Base-by-base conservation (phyloP, 1,140 invertebrate genomes). In the Xylocopa sonorina region DNA sequence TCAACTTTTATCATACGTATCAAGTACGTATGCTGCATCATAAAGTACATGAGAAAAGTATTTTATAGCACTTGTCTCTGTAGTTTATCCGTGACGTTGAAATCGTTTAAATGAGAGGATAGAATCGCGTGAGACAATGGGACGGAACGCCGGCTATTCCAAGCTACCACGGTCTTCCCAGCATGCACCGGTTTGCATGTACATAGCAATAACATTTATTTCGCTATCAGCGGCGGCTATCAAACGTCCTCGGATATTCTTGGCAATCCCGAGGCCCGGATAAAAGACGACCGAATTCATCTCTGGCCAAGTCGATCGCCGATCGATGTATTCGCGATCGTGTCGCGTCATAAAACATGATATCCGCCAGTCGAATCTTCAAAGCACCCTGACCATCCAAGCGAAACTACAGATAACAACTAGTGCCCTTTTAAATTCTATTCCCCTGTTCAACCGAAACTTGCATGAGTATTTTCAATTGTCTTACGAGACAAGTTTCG, bases 171-270 rank as follows among this genome's bases (percentile, higher is more conserved):
- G 64, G 55, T 51, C 43, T 38, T 57, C 4, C 12, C 16, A 14
- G 0, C 50, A 29, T 77, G 18, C 38, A 27, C 16, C 34, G 41
- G 32, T 27, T 78, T 67, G 75, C 75, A 67, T 78, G 75, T 67
- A 60, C 66, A 16, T 34, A 43, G 53, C 34, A 69, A 71, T 68
- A 78, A 68, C 43, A 32, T 62, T 78, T 41, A 16, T 3, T 16
- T 12, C 12, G 10, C 53, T 78, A 78, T 78, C 75, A 51, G 24
- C 2, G 24, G 21, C 21, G 21, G 67, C 21, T 78, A 78, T 78
- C 67, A 78, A 50, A 62, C 75, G 75, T 78, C 75, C 75, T 78
- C 55, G 75, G 75, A 41, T 78, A 78, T 78, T 78, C 75, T 60
- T 71, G 27, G 75, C 67, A 24, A 50, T 58, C 46, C 21, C 55